Evolutionary conservation across 2,797 vertebrate genomes (phyloP).

Genomic region (Pygocentrus nattereri): DNA sequence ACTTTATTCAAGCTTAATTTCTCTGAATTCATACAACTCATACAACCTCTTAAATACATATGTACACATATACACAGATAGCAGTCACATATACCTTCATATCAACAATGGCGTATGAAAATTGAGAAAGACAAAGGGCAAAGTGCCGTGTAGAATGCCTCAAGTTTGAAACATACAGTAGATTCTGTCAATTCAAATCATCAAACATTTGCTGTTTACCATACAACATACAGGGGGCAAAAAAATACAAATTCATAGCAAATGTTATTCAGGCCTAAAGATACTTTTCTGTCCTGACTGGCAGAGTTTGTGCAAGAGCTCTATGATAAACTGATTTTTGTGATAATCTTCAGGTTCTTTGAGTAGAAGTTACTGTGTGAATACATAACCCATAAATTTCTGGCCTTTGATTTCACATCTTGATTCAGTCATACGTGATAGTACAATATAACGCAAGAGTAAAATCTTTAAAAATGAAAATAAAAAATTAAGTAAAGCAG

Average conservation of each 20-base stretch:
- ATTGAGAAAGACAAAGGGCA: slow-evolving; percentile 75
- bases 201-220: slow-evolving; percentile 41
- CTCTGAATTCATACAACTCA: slow-evolving; percentile 81
- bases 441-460: not conserved
- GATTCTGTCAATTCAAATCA: slow-evolving; percentile 53
- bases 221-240: slow-evolving; percentile 45
- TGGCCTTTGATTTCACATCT: slow-evolving; percentile 7
- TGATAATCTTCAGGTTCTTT: not conserved
- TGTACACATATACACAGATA: slow-evolving; percentile 85
- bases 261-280: not conserved
- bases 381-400: not conserved
- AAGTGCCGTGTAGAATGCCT: slow-evolving; percentile 85
- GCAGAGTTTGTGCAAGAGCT: slow-evolving; percentile 6
- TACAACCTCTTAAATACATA: slow-evolving; percentile 81
- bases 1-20: slow-evolving; percentile 87
- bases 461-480: slow-evolving; percentile 45
- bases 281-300: not conserved
- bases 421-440: not conserved
- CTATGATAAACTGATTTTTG: not conserved
- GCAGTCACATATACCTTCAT: slow-evolving; percentile 71
- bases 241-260: not conserved
- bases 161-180: slow-evolving; percentile 53
- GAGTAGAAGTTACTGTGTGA: not conserved
- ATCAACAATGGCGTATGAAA: slow-evolving; percentile 78
- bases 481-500: slow-evolving; percentile 53